Conservation (phyloP, 1,140 invertebrate genomes). For the Pemphigus obesinymphae region DNA sequence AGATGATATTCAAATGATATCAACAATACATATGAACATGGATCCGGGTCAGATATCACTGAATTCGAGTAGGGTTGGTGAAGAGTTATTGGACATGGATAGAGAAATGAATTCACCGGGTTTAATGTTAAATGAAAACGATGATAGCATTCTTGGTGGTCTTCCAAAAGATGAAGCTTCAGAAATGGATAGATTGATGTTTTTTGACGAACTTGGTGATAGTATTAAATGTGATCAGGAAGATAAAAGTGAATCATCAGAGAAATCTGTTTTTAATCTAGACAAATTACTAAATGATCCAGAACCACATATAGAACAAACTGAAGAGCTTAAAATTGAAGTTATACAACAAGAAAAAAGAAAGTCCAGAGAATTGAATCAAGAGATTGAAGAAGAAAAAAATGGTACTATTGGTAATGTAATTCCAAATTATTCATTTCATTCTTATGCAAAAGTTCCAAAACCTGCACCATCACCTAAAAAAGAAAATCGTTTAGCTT, state of each 20-base stretch:
- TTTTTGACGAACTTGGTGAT: constrained; percentile 47
- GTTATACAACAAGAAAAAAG: constrained; percentile 3
- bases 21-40: constrained; percentile 50
- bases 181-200: constrained; percentile 45
- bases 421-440: constrained; percentile 31
- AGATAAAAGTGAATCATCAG: constrained; percentile 48
- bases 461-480: constrained; percentile 14
- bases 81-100: constrained; percentile 46
- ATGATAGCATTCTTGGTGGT: constrained; percentile 35
- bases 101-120: constrained; percentile 46
- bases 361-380: not conserved
- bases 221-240: constrained; percentile 45
- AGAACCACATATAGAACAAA: constrained; percentile 16
- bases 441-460: constrained; percentile 39
- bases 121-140: constrained; percentile 29
- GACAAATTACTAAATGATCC: constrained; percentile 33
- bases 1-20: constrained; percentile 45
- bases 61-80: constrained; percentile 44
- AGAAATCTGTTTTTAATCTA: constrained; percentile 53
- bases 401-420: constrained; percentile 20
- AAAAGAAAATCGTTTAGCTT: constrained; percentile 23
- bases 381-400: constrained; percentile 33
- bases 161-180: constrained; percentile 35
- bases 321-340: not conserved
- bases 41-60: constrained; percentile 44